Conservation (phyloP, 2,797 vertebrate species). For the Acanthurus leucopareius region DNA sequence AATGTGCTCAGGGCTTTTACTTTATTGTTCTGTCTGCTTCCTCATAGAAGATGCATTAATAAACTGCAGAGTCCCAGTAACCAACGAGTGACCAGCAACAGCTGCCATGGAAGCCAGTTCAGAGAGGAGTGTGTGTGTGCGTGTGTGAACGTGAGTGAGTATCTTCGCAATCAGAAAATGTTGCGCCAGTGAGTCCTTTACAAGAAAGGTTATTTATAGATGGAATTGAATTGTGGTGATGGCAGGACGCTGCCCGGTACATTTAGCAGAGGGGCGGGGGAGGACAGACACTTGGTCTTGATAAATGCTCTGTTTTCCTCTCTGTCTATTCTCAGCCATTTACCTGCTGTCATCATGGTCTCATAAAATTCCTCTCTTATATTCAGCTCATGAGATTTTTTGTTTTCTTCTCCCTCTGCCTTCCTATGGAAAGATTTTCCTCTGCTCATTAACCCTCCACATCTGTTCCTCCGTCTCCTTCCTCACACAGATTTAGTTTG, state of each 20-base stretch:
- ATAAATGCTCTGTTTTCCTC: slow-evolving; percentile 66
- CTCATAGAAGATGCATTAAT: slow-evolving; percentile 53
- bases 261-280: slow-evolving; percentile 55
- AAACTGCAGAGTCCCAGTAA: slow-evolving; percentile 25
- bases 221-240: slow-evolving; percentile 73
- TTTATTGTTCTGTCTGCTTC: slow-evolving; percentile 33
- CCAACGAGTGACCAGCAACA: slow-evolving; percentile 45
- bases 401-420: slow-evolving; percentile 38
- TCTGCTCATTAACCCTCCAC: slow-evolving; percentile 64
- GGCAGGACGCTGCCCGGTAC: slow-evolving; percentile 57
- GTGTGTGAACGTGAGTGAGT: slow-evolving; percentile 33
- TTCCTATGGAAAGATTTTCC: slow-evolving; percentile 34
- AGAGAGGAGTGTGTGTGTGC: slow-evolving; percentile 7
- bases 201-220: slow-evolving; percentile 82
- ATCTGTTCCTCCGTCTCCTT: slow-evolving; percentile 57
- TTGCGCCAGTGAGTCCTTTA: slow-evolving; percentile 66
- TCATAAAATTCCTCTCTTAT: slow-evolving; percentile 3
- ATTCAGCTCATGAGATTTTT: slow-evolving; percentile 1
- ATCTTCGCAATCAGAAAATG: slow-evolving; percentile 68
- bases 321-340: slow-evolving; percentile 18
- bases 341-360: slow-evolving; percentile 27
- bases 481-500: slow-evolving; percentile 9
- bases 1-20: slow-evolving; percentile 25
- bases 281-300: slow-evolving; percentile 59
- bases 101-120: slow-evolving; percentile 54